phyloP scores from a whole-genome alignment of 2,113 vertebrate species.

The Brachirus orientalis region DNA sequence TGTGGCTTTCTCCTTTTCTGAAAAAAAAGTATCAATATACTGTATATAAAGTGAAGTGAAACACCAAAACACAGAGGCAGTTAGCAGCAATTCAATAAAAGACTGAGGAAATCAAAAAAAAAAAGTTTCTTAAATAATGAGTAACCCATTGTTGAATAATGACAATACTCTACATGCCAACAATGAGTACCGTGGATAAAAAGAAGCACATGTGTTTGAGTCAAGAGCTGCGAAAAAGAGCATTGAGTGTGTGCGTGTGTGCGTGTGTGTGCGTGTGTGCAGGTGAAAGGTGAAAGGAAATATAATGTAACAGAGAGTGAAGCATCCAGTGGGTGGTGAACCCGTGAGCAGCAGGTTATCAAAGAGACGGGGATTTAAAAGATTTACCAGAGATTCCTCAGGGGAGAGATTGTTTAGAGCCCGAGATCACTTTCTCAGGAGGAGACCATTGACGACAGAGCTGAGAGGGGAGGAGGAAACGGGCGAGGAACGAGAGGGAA shows the following conservation, averaged over 20 bases:
- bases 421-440: constrained; percentile 12
- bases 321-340: constrained; percentile 8
- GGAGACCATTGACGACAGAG: neutral
- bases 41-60: no score
- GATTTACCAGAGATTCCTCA: constrained; percentile 18
- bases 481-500: neutral
- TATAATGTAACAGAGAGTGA: neutral
- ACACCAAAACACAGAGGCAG: no score
- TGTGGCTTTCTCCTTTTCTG: no score
- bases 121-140: no score
- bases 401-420: constrained; percentile 2
- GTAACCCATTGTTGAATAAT: no score
- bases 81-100: no score
- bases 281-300: neutral
- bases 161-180: no score
- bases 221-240: neutral
- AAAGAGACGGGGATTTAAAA: constrained; percentile 29
- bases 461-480: neutral
- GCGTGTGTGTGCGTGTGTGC: neutral
- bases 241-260: neutral
- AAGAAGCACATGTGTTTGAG: no score
- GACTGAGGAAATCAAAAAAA: no score
- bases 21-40: no score
- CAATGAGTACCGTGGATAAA: no score
- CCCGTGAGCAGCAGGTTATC: constrained; percentile 18